Percentiles rank a stretch among this genome's conserved stretches.
Conservation (phyloP, 2,888 invertebrate genomes). For the Aphodius granarius region DNA sequence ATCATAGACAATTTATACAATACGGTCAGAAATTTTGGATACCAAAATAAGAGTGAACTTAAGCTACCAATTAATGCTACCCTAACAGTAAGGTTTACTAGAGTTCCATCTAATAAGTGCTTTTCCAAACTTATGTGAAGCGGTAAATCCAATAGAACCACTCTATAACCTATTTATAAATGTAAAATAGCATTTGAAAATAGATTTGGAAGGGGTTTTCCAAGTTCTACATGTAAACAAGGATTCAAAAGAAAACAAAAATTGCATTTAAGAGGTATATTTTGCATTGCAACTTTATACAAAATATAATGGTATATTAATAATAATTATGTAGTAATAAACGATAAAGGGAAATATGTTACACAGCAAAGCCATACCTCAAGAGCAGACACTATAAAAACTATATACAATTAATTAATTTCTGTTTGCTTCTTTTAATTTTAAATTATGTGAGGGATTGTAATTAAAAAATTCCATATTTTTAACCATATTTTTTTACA, state of each 20-base stretch:
- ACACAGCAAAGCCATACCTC: conserved; percentile 1
- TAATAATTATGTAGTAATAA: conserved; percentile 3
- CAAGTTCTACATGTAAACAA: not conserved
- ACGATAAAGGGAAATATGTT: conserved; percentile 32
- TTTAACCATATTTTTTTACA: too few species aligned
- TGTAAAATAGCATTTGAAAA: not conserved
- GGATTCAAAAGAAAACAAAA: not conserved
- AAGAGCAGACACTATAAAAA: conserved; percentile 8
- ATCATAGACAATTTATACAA: conserved; percentile 1
- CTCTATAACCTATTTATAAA: not conserved
- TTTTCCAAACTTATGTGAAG: not conserved
- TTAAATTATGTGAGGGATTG: too few species aligned
- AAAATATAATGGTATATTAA: conserved; percentile 25
- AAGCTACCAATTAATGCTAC: not conserved
- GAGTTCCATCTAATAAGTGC: not conserved
- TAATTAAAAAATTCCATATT: too few species aligned
- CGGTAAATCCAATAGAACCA: not conserved
- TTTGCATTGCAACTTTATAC: conserved; percentile 34
- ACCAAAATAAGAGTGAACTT: conserved; percentile 10
- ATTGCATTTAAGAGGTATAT: conserved; percentile 30
- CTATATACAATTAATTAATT: not conserved
- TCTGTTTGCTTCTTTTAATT: too few species aligned
- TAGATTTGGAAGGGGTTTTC: not conserved
- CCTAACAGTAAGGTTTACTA: not conserved
- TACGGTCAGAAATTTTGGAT: conserved; percentile 12